These are phyloP conservation scores for Aurelia sp. DNA, from an alignment of 30 jellyfish, hydroid and myxozoan genomes.

Conservation along the genomic window DNA sequence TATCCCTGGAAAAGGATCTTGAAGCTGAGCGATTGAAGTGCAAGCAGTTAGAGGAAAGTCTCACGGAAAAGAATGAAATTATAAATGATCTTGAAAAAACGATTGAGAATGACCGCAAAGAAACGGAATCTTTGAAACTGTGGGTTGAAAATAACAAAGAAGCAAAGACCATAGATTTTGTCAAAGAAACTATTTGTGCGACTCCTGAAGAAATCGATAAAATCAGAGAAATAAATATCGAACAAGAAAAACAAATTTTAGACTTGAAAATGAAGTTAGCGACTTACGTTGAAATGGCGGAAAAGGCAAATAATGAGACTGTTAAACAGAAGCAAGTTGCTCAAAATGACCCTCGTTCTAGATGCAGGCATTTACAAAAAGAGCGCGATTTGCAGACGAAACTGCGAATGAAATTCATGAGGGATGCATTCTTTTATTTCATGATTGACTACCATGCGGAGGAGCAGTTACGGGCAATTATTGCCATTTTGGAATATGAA, in stretches of 20 bases:
- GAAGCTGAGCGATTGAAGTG: slow-evolving; percentile 46
- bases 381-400: slow-evolving; percentile 78
- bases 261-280: slow-evolving; percentile 28
- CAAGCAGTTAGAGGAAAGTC: slow-evolving; percentile 14
- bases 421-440: slow-evolving; percentile 94
- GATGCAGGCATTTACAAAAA: slow-evolving; percentile 32
- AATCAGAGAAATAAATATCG: slow-evolving; percentile 32
- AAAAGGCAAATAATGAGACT: background rate
- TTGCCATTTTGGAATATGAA: slow-evolving; percentile 95
- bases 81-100: slow-evolving; percentile 38
- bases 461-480: slow-evolving; percentile 92
- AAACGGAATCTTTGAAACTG: slow-evolving; percentile 6
- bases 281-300: background rate
- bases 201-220: slow-evolving; percentile 56
- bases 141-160: slow-evolving; percentile 63
- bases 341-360: slow-evolving; percentile 6
- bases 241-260: slow-evolving; percentile 46
- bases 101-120: slow-evolving; percentile 28
- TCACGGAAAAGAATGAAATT: slow-evolving; percentile 30
- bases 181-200: slow-evolving; percentile 48
- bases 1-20: slow-evolving; percentile 15
- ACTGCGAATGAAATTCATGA: slow-evolving; percentile 82
- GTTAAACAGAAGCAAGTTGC: background rate
- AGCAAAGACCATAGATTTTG: slow-evolving; percentile 15
- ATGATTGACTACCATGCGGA: slow-evolving; percentile 97